Evolutionary conservation across 1,140 invertebrate species (phyloP).

Genomic region (Prorops nasuta): DNA sequence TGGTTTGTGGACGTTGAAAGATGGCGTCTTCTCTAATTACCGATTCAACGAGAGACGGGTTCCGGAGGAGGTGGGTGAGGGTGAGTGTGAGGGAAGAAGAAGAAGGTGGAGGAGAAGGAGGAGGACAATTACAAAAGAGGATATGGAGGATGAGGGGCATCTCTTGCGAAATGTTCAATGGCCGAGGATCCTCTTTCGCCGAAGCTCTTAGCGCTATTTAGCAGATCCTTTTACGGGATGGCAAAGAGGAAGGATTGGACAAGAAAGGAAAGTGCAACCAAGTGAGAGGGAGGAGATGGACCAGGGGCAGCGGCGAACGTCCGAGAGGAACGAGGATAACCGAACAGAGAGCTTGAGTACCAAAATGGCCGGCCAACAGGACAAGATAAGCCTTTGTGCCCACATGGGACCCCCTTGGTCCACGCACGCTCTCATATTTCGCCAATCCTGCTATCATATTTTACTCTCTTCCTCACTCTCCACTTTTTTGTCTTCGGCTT

Average conservation of each 20-base stretch:
- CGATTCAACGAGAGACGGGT: not conserved
- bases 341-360: constrained; percentile 21
- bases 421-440: constrained; percentile 45
- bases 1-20: too few species aligned
- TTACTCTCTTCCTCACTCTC: constrained; percentile 17
- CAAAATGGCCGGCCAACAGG: constrained; percentile 42
- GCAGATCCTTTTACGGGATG: constrained; percentile 48
- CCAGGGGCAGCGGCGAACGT: constrained; percentile 6
- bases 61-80: too few species aligned
- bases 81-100: too few species aligned
- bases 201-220: constrained; percentile 47
- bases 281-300: not conserved
- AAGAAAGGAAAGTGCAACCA: constrained; percentile 33
- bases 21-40: constrained; percentile 18
- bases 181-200: constrained; percentile 42
- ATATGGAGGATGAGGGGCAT: too few species aligned
- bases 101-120: not conserved
- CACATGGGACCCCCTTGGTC: constrained; percentile 32
- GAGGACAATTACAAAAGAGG: constrained; percentile 13
- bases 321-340: constrained; percentile 2
- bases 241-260: constrained; percentile 31
- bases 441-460: constrained; percentile 42
- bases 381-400: constrained; percentile 45
- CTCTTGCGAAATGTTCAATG: constrained; percentile 38
- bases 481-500: constrained; percentile 3